Evolutionary conservation across 2,113 vertebrate species (phyloP).

Genomic region (Mystacornis crossleyi): DNA sequence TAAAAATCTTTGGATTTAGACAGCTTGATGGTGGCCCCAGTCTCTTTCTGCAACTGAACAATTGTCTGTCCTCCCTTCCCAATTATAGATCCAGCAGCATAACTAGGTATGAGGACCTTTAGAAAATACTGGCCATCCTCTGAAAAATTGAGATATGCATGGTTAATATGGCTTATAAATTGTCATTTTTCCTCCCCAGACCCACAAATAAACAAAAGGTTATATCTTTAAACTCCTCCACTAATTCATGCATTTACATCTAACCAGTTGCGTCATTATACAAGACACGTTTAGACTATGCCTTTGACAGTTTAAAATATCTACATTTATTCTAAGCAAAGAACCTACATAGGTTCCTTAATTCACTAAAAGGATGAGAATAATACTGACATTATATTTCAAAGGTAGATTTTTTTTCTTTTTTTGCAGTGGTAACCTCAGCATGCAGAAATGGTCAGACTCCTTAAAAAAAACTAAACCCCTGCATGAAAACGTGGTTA

Average conservation of each 20-base stretch:
- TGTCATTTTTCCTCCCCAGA: slow-evolving; percentile 9
- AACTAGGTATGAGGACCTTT: slow-evolving; percentile 92
- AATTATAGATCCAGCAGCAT: slow-evolving; percentile 92
- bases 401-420: slow-evolving; percentile 4
- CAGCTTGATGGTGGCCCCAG: slow-evolving; percentile 89
- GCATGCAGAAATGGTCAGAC: slow-evolving; percentile 40
- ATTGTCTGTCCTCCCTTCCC: slow-evolving; percentile 91
- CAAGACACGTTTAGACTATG: neutral
- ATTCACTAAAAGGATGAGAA: slow-evolving; percentile 46
- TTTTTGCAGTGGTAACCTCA: slow-evolving; percentile 16
- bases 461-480: slow-evolving; percentile 25
- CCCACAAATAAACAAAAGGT: slow-evolving; percentile 58
- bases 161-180: slow-evolving; percentile 66
- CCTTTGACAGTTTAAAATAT: slow-evolving; percentile 11
- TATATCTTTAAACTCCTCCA: neutral
- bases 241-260: neutral
- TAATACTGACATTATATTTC: slow-evolving; percentile 61
- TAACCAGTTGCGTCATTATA: slow-evolving; percentile 58
- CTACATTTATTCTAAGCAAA: slow-evolving; percentile 19
- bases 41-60: slow-evolving; percentile 91
- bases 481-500: slow-evolving; percentile 36
- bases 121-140: slow-evolving; percentile 91
- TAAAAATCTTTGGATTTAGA: slow-evolving; percentile 94
- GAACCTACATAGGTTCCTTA: slow-evolving; percentile 5
- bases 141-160: slow-evolving; percentile 80